Evolutionary conservation across 2,113 vertebrate genomes (phyloP).

Genomic region (Oenanthe melanoleuca): DNA sequence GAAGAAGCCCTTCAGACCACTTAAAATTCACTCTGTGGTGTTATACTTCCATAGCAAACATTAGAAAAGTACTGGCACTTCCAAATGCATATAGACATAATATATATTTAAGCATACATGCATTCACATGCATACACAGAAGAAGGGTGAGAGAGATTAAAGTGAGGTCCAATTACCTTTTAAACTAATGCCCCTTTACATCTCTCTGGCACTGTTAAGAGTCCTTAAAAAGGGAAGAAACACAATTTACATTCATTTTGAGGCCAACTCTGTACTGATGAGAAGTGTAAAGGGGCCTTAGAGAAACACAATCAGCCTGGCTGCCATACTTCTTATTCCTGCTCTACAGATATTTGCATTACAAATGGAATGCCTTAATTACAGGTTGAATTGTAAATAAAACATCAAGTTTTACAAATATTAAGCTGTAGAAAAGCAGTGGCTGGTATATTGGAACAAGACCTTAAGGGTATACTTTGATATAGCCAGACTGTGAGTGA

Average conservation of each 20-base stretch:
- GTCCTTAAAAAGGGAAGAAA: neutral
- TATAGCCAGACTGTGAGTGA: neutral
- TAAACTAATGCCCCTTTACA: neutral
- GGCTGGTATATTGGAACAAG: neutral
- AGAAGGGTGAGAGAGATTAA: neutral
- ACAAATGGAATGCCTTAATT: conserved; percentile 43
- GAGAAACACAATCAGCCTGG: conserved; percentile 11
- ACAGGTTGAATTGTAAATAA: conserved; percentile 48
- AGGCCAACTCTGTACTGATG: neutral
- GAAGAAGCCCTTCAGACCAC: neutral
- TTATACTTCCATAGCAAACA: neutral
- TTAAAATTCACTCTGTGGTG: neutral
- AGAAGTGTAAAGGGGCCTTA: neutral
- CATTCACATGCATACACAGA: neutral
- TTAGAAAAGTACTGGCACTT: neutral
- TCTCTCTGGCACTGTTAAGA: neutral
- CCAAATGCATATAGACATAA: neutral
- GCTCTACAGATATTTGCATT: conserved; percentile 28
- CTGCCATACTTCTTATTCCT: neutral
- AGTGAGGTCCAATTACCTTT: neutral
- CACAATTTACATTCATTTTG: conserved; percentile 12
- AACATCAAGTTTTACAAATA: conserved; percentile 32
- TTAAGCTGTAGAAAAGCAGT: neutral
- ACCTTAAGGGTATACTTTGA: neutral
- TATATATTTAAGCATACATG: neutral